Percentiles rank a stretch among this genome's conserved stretches.
Evolutionary conservation across 2,888 invertebrate genomes (phyloP).

Genomic region (Octodonta nipae): DNA sequence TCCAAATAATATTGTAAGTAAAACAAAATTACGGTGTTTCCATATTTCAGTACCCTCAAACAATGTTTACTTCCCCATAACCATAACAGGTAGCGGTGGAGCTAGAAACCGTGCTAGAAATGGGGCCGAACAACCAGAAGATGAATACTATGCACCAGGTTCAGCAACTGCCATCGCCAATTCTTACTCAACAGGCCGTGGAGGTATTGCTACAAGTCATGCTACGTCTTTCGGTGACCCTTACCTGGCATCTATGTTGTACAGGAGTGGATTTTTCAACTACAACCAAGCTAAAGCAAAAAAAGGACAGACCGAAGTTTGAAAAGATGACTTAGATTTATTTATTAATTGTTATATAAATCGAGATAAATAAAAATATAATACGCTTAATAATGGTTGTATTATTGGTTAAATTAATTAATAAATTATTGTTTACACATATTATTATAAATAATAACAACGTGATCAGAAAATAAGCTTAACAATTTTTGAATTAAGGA

Average conservation of each 20-base stretch:
- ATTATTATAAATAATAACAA: too few relatives aligned
- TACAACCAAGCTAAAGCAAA: slow-evolving; percentile 6
- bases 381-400: too few relatives aligned
- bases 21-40: too few relatives aligned
- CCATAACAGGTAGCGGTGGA: slow-evolving; percentile 42
- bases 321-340: neutral
- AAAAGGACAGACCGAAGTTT: slow-evolving; percentile 1
- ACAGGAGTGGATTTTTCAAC: slow-evolving; percentile 21
- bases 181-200: slow-evolving; percentile 54
- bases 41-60: slow-evolving; percentile 21
- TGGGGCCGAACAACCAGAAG: slow-evolving; percentile 25
- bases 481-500: too few relatives aligned
- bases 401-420: too few relatives aligned
- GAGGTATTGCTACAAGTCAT: slow-evolving; percentile 58
- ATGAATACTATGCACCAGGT: slow-evolving; percentile 36
- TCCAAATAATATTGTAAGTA: too few relatives aligned
- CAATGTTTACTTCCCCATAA: slow-evolving; percentile 55
- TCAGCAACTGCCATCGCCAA: slow-evolving; percentile 58
- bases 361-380: too few relatives aligned
- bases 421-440: too few relatives aligned
- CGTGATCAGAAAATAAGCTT: too few relatives aligned
- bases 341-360: neutral
- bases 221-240: slow-evolving; percentile 58
- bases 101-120: slow-evolving; percentile 17
- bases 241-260: slow-evolving; percentile 33